Conservation (phyloP, 2,888 invertebrate species). For the Magallana nippona region DNA sequence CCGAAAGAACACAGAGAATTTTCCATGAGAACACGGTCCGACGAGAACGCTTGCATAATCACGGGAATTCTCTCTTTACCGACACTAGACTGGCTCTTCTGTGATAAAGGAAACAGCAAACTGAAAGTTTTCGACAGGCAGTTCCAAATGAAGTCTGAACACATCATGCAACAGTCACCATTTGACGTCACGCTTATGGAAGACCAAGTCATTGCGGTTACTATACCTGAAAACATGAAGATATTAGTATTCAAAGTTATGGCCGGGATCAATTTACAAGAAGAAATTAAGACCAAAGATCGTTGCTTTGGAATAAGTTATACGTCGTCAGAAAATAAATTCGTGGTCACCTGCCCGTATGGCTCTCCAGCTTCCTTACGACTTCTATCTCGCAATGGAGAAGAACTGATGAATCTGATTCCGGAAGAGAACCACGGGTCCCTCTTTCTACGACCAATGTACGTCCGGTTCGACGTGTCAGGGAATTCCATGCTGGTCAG, state of each 20-base stretch:
- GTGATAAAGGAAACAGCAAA: slow-evolving; percentile 61
- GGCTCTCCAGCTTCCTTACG: slow-evolving; percentile 56
- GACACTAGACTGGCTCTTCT: slow-evolving; percentile 52
- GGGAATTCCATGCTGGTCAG: slow-evolving; percentile 55
- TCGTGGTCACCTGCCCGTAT: slow-evolving; percentile 57
- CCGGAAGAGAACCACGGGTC: slow-evolving; percentile 56
- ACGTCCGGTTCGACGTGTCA: slow-evolving; percentile 53
- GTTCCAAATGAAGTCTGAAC: slow-evolving; percentile 50
- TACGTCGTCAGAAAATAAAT: slow-evolving; percentile 47
- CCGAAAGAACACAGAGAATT: slow-evolving; percentile 40
- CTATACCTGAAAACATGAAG: slow-evolving; percentile 56
- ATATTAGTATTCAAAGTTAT: slow-evolving; percentile 54
- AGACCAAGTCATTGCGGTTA: slow-evolving; percentile 53
- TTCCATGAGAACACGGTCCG: slow-evolving; percentile 51
- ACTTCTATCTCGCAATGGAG: slow-evolving; percentile 52
- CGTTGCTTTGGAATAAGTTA: slow-evolving; percentile 59
- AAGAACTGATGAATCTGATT: slow-evolving; percentile 52
- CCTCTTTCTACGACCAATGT: slow-evolving; percentile 63
- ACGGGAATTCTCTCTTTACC: slow-evolving; percentile 59
- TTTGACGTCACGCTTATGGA: slow-evolving; percentile 55
- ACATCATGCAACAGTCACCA: slow-evolving; percentile 54
- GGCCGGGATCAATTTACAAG: slow-evolving; percentile 43
- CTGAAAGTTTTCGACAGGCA: slow-evolving; percentile 55
- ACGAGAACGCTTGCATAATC: slow-evolving; percentile 58
- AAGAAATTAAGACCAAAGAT: slow-evolving; percentile 52